Evolutionary conservation across 2,113 vertebrate genomes (phyloP), one percentile per base, ranked within the genome.

Genomic region (Scomber colias): DNA sequence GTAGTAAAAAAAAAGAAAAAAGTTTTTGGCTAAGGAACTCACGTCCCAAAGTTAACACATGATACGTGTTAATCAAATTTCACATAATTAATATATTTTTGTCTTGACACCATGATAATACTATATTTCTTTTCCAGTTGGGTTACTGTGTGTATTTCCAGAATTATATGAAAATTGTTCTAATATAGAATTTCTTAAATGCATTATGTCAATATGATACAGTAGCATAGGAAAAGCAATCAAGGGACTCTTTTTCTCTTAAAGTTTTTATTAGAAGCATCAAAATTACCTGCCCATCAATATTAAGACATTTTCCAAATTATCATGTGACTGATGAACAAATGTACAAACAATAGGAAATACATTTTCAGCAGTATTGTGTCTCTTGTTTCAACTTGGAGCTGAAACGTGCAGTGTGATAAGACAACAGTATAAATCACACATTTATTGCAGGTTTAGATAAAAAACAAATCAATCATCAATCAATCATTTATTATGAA

Each of bases 211-310:
- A 57, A 6, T 3, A 14, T 53, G 30, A 45, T n/a, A 24, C 1
- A 24, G 24, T 24, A 69, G 13, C 44, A 35, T 31, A 48, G 54
- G 16, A 5, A 62, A 60, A 68, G 45, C 21, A 24, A 54, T 3
- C 9, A 6, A 35, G 19, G 3, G 30, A n/a, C 13, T 19, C 13
- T 59, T 76, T 63, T 45, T 40, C 35, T 40, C 5, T 0, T n/a
- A n/a, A 44, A 71, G 64, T 51, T 44, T 84, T 89, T 69, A 89
- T 67, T 66, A 59, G 4, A 61, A 46, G 44, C 75, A 35, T 56
- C 10, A 27, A 19, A 51, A 19, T 45, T 11, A 4, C 62, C 24
- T 5, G 2, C 3, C 1, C 35, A 27, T 60, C 59, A 66, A 56
- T 55, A 51, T 24, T 1, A 11, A 51, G 45, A 76, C 17, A 19